A percentile compares a stretch with the other conserved stretches of the same genome.
These are phyloP conservation scores for Adelosebastes latens DNA, from an alignment of 2,797 vertebrate species.

Conservation along the genomic window DNA sequence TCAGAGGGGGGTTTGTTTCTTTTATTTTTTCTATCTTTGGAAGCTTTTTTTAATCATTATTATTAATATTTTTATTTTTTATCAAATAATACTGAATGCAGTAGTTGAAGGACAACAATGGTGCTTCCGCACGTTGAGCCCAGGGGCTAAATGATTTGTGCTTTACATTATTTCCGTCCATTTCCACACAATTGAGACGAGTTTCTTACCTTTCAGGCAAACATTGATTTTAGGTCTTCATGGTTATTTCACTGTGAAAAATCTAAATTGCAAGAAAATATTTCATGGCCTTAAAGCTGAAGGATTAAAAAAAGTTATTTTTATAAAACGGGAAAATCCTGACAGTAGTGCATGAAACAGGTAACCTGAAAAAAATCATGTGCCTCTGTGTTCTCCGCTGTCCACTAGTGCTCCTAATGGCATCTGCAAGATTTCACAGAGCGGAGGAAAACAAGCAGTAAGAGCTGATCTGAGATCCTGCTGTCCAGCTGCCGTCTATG, in stretches of 20 bases:
- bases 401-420: too few species aligned
- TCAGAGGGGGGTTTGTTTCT: too few species aligned
- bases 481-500: accelerated
- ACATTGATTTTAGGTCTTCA: background rate
- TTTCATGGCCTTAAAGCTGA: background rate
- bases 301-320: too few species aligned
- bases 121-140: background rate
- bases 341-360: too few species aligned
- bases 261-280: background rate
- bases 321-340: too few species aligned
- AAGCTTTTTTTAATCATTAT: background rate
- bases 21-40: background rate
- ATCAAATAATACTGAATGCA: background rate
- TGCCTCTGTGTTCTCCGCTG: accelerated
- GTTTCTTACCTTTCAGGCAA: background rate
- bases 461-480: too few species aligned
- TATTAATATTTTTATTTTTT: background rate
- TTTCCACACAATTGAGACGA: background rate
- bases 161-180: background rate
- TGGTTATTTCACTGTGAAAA: background rate
- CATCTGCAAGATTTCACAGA: too few species aligned
- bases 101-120: too few species aligned
- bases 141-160: background rate
- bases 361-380: too few species aligned
- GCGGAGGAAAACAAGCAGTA: accelerated